Percentiles rank a stretch among this genome's conserved stretches.
phyloP scores from a whole-genome alignment of 1,140 invertebrate genomes.

The Pseudomyrmex dendroicus region DNA sequence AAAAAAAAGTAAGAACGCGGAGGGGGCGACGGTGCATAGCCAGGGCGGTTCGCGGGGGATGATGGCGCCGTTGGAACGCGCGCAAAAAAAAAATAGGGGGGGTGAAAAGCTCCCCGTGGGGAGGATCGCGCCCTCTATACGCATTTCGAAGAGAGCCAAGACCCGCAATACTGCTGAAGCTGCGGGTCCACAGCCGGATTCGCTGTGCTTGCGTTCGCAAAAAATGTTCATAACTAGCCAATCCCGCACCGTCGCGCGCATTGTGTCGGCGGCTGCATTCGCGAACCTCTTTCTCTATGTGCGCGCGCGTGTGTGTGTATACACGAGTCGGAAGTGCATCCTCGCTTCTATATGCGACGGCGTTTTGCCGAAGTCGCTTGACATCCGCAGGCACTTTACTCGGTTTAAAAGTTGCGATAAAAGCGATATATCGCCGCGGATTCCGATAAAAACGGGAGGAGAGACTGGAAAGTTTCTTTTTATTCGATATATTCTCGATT shows the following conservation, averaged over 20 bases:
- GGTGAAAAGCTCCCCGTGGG: not conserved
- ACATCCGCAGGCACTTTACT: slow-evolving; percentile 21
- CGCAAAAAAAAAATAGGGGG: slow-evolving; percentile 1
- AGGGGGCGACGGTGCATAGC: slow-evolving; percentile 40
- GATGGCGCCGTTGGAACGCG: slow-evolving; percentile 53
- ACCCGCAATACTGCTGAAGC: slow-evolving; percentile 71
- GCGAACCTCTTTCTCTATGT: slow-evolving; percentile 32
- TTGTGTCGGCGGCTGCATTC: slow-evolving; percentile 21
- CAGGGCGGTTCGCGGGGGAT: slow-evolving; percentile 20
- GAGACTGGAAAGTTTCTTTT: not conserved
- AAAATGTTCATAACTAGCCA: slow-evolving; percentile 78
- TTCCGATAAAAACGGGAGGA: slow-evolving; percentile 12
- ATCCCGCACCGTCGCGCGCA: slow-evolving; percentile 45
- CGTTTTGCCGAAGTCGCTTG: slow-evolving; percentile 13
- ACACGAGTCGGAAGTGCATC: not conserved
- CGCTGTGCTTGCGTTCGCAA: slow-evolving; percentile 68
- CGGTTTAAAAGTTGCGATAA: slow-evolving; percentile 34
- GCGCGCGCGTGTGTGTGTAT: not conserved
- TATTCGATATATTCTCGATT: too few species aligned
- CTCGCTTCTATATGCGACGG: too few species aligned
- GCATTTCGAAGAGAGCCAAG: slow-evolving; percentile 62
- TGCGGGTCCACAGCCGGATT: slow-evolving; percentile 50
- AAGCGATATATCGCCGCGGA: slow-evolving; percentile 13
- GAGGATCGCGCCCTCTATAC: slow-evolving; percentile 26
- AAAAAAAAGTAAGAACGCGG: slow-evolving; percentile 53